phyloP scores from a whole-genome alignment of 2,797 vertebrate species.

The Hozukius guyotensis region DNA sequence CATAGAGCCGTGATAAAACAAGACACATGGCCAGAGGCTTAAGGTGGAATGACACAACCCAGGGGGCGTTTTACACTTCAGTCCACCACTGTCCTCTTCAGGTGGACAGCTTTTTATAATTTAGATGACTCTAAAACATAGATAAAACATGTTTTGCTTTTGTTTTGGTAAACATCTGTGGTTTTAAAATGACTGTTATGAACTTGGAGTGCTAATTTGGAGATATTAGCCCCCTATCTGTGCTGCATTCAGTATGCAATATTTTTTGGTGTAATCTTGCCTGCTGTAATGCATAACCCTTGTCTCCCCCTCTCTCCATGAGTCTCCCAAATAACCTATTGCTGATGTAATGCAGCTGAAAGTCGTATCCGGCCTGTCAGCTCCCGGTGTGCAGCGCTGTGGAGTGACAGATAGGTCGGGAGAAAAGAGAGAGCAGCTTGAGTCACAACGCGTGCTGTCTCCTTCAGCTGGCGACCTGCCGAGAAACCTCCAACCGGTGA shows the following conservation, averaged over 20 bases:
- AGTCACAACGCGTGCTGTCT: slow-evolving; percentile 47
- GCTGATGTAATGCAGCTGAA: slow-evolving; percentile 44
- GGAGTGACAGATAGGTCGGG: slow-evolving; percentile 31
- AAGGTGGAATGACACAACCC: slow-evolving; percentile 1
- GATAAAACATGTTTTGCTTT: neutral
- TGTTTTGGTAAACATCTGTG: neutral
- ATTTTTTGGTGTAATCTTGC: neutral
- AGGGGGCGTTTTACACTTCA: neutral
- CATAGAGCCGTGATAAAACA: neutral
- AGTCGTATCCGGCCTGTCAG: slow-evolving; percentile 14
- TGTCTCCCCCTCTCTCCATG: neutral
- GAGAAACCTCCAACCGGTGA: slow-evolving; percentile 49
- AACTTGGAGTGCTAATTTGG: neutral
- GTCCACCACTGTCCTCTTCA: neutral
- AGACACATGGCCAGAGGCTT: neutral
- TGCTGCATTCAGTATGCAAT: neutral
- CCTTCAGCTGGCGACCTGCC: slow-evolving; percentile 58
- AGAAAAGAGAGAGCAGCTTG: slow-evolving; percentile 54
- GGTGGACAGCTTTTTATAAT: neutral
- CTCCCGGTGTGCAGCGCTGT: neutral
- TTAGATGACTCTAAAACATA: neutral
- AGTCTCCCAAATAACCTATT: neutral
- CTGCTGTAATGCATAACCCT: neutral
- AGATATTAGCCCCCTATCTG: neutral
- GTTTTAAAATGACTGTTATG: neutral